A percentile compares a stretch with the other conserved stretches of the same genome.
phyloP scores from a whole-genome alignment of 2,797 vertebrate species.

The Mormyrus proboscirostris region DNA sequence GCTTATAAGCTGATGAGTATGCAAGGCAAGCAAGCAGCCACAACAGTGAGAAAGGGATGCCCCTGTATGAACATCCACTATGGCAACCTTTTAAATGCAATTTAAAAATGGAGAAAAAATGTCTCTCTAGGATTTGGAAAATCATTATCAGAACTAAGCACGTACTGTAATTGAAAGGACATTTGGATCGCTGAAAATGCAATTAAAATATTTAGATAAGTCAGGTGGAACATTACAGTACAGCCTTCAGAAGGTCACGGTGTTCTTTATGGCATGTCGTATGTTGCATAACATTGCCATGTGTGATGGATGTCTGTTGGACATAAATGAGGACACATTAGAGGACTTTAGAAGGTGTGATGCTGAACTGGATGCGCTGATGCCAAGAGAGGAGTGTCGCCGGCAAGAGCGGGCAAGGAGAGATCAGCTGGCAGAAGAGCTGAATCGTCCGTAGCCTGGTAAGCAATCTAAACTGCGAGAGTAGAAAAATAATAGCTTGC shows the following conservation, averaged over 20 bases:
- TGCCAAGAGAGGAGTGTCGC: neutral
- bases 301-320: neutral
- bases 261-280: neutral
- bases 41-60: neutral
- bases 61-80: neutral
- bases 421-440: neutral
- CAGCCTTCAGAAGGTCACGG: neutral
- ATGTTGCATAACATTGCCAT: neutral
- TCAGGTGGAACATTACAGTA: neutral
- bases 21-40: neutral
- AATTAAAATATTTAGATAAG: neutral
- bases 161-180: neutral
- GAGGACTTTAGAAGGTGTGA: neutral
- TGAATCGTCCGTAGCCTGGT: neutral
- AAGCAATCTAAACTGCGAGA: neutral
- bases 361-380: neutral
- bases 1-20: neutral
- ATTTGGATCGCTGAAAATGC: neutral
- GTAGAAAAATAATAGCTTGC: neutral
- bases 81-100: neutral
- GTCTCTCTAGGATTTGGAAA: neutral
- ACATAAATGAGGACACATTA: neutral
- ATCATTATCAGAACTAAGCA: neutral
- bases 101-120: neutral
- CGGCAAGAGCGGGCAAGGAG: neutral